Evolutionary conservation across 30 jellyfish, hydroid and myxozoan species (phyloP).

Genomic region (Sanderia malayensis): DNA sequence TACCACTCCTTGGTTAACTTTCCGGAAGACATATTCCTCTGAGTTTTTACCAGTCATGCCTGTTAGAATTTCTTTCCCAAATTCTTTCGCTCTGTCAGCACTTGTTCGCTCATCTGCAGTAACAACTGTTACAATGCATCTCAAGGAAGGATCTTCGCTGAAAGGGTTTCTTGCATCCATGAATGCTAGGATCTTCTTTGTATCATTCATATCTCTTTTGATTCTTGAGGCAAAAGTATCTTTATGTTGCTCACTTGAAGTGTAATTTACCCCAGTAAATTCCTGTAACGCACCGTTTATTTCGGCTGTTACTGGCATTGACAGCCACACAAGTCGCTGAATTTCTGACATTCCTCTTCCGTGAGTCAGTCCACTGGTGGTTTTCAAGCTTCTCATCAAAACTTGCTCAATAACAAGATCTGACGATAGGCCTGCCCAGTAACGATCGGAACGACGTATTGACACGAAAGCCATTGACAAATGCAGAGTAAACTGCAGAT

Average conservation of each 20-base stretch:
- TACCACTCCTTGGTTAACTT: neutral
- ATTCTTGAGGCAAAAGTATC: conserved; percentile 24
- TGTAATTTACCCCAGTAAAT: conserved; percentile 24
- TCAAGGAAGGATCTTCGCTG: neutral
- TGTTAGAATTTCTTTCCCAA: neutral
- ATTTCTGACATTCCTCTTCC: conserved; percentile 42
- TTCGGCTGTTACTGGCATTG: conserved; percentile 39
- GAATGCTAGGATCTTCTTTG: neutral
- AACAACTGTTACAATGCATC: neutral
- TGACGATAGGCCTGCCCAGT: conserved; percentile 52
- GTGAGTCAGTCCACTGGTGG: conserved; percentile 32
- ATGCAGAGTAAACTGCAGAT: conserved; percentile 27
- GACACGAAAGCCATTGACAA: neutral
- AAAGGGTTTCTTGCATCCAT: neutral
- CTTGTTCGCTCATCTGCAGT: neutral
- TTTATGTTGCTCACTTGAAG: conserved; percentile 49
- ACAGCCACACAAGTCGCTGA: conserved; percentile 31
- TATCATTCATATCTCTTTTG: neutral
- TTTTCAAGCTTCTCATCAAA: conserved; percentile 21
- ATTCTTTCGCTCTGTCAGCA: neutral
- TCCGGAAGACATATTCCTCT: neutral
- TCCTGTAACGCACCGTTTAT: conserved; percentile 28
- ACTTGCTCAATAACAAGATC: conserved; percentile 36
- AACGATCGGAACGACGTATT: conserved; percentile 16
- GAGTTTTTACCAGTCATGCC: neutral